Base-by-base conservation (phyloP, 1,140 invertebrate genomes). In the Ericerus pela region DNA sequence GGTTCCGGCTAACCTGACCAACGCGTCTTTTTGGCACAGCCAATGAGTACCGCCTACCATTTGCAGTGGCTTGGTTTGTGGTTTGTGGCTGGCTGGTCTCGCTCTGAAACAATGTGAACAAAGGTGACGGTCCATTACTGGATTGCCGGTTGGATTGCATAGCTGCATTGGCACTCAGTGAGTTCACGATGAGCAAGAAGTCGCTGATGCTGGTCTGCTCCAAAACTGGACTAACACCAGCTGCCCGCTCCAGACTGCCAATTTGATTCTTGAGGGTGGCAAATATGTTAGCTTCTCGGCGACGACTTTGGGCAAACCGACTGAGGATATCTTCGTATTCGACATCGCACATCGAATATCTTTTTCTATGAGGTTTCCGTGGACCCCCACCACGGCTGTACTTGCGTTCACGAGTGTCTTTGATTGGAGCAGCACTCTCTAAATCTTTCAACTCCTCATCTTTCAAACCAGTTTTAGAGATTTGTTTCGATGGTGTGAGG, bases 141-240 rank as follows among this genome's bases (percentile, higher is more conserved):
- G 14, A 27, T 16, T 14, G n/a, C 0, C 24, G 12, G 14, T 36
- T 24, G 1, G 37, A 29, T 12, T 10, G 22, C 6, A 22, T n/a
- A 4, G 27, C 31, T 4, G 1, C 41, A 2, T 16, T 16, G n/a
- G 33, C 26, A 3, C 24, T 16, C 18, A 54, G 33, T 6, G 38
- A 27, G 6, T 28, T 27, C 16, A 41, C 41, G 20, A 29, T 12
- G 3, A 27, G 36, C 2, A 56, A n/a, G 8, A 41, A 56, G 28
- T 56, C 54, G 1, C 37, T 26, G 20, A 56, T 56, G 12, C 80
- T 84, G 0, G 83, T 86, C 62, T 84, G 77, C 69, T 86, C 83
- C 37, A 85, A 67, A 22, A 85, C 70, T 63, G 66, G 58, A 51
- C 62, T 63, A 1, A 54, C 22, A 2, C 58, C 60, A 3, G 68